A percentile compares a stretch with the other conserved stretches of the same genome.
These are phyloP conservation scores for Asteroscopus sphinx DNA, from an alignment of 2,888 invertebrate genomes.

Conservation along the genomic window DNA sequence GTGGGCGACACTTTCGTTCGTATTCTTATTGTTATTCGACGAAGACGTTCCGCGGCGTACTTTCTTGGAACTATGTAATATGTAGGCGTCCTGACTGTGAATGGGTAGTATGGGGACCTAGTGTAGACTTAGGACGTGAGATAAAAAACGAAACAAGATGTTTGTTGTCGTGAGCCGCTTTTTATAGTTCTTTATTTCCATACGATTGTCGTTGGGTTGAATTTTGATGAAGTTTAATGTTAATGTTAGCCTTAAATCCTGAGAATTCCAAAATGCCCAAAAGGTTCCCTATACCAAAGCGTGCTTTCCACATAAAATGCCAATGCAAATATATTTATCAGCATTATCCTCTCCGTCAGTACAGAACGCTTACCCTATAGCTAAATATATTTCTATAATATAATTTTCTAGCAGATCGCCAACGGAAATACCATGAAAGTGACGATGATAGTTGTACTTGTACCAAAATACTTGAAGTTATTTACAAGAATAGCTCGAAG, in stretches of 20 bases:
- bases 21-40: conserved; percentile 76
- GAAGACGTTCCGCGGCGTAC: conserved; percentile 43
- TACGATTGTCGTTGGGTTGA: not conserved
- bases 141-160: conserved; percentile 21
- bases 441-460: conserved; percentile 20
- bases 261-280: too few species aligned
- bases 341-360: too few species aligned
- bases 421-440: conserved; percentile 30
- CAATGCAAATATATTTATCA: not conserved
- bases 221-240: too few species aligned
- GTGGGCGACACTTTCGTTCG: conserved; percentile 74
- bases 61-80: conserved; percentile 59
- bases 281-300: too few species aligned
- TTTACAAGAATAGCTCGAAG: conserved; percentile 5
- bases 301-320: too few species aligned
- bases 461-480: conserved; percentile 30
- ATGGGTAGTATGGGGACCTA: conserved; percentile 24
- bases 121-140: conserved; percentile 18
- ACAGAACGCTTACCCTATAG: too few species aligned
- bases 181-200: conserved; percentile 2
- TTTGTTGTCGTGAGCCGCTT: not conserved
- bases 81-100: conserved; percentile 35
- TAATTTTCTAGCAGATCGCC: conserved; percentile 16
- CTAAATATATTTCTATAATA: not conserved
- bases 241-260: too few species aligned